phyloP scores from a whole-genome alignment of 2,113 vertebrate species.

The Triplophysa dalaica region DNA sequence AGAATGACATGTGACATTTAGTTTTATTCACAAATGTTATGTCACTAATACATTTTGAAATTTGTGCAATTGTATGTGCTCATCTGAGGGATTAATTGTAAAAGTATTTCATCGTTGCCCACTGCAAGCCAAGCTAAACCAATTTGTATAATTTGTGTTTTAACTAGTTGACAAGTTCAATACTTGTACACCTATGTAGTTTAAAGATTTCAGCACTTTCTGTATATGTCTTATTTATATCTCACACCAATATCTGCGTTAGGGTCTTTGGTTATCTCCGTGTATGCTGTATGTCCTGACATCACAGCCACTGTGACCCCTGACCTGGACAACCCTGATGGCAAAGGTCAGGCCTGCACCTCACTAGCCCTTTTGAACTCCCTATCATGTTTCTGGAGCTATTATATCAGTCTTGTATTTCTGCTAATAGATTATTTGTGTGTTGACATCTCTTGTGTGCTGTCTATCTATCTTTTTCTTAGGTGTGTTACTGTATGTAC shows the following conservation, averaged over 20 bases:
- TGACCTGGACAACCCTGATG: constrained; percentile 84
- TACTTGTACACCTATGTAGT: no score
- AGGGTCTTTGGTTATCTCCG: constrained; percentile 89
- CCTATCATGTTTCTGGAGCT: background rate
- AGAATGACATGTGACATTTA: no score
- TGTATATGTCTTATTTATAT: constrained; percentile 3
- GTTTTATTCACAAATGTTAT: no score
- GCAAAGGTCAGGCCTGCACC: constrained; percentile 70
- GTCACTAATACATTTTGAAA: no score
- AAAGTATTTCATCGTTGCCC: no score
- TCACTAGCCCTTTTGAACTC: constrained; percentile 31
- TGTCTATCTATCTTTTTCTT: constrained; percentile 12
- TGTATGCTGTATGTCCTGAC: constrained; percentile 89
- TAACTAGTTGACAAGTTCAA: background rate
- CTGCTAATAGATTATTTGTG: background rate
- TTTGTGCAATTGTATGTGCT: no score
- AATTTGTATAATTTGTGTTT: no score
- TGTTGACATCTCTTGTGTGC: constrained; percentile 48
- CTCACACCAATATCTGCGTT: background rate
- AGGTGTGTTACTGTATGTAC: constrained; percentile 84
- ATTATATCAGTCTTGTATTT: background rate
- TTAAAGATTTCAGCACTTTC: background rate
- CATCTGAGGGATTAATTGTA: no score
- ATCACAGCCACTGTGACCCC: constrained; percentile 90
- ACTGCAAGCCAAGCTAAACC: no score